A percentile compares a stretch with the other conserved stretches of the same genome.
Evolutionary conservation across 2,888 invertebrate species (phyloP).

Genomic region (Andricus quercusramuli): DNA sequence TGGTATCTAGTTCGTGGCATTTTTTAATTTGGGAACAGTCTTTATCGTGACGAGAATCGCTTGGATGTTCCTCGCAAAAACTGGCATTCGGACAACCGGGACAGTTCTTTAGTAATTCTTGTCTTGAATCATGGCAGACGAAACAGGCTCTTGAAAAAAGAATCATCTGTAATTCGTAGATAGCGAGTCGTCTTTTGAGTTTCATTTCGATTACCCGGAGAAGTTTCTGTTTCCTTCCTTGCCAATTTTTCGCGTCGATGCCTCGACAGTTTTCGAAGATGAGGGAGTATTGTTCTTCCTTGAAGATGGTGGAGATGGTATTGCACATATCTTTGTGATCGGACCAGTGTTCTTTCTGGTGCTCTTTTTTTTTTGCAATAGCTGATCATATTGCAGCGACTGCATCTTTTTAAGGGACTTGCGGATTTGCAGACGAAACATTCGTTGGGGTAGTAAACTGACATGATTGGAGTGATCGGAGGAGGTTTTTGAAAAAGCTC

Average conservation of each 20-base stretch:
- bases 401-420: too few relatives aligned
- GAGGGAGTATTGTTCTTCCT: too few relatives aligned
- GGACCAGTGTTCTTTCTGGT: conserved; percentile 66
- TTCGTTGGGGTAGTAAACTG: too few relatives aligned
- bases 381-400: conserved; percentile 55
- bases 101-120: conserved; percentile 61
- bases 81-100: neutral
- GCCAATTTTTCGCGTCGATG: neutral
- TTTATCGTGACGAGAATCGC: neutral
- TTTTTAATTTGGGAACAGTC: neutral
- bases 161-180: conserved; percentile 64
- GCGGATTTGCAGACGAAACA: too few relatives aligned
- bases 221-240: too few relatives aligned
- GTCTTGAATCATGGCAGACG: conserved; percentile 60
- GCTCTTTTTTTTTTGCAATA: conserved; percentile 64
- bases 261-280: neutral
- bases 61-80: conserved; percentile 16
- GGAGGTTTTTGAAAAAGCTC: too few relatives aligned
- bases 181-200: conserved; percentile 51
- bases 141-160: conserved; percentile 65
- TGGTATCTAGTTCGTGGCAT: too few relatives aligned
- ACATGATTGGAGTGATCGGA: too few relatives aligned
- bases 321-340: conserved; percentile 65
- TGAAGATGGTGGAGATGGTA: conserved; percentile 45
- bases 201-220: conserved; percentile 16